phyloP scores from a whole-genome alignment of 2,113 vertebrate genomes.

The Meleagris gallopavo region DNA sequence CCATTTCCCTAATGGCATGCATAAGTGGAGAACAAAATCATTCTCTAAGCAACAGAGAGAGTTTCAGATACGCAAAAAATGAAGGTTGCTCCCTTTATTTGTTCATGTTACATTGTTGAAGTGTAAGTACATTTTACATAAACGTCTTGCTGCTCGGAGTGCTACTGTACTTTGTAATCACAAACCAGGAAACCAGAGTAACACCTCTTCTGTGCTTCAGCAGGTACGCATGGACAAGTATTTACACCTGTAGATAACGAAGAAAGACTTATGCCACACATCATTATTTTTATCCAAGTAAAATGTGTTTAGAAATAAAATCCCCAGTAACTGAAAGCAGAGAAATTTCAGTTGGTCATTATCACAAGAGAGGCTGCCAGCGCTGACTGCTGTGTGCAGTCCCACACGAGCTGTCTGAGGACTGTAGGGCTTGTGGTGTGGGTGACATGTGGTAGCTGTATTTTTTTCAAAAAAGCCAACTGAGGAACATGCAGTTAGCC shows the following conservation, averaged over 20 bases:
- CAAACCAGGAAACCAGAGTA: neutral
- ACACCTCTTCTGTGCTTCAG: neutral
- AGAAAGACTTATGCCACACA: accelerated
- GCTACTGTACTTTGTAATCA: neutral
- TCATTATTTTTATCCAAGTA: slow-evolving; percentile 14
- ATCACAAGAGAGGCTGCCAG: neutral
- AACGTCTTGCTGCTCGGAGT: neutral
- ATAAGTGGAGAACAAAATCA: neutral
- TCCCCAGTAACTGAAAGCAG: neutral
- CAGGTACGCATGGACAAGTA: neutral
- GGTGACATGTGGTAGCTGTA: neutral
- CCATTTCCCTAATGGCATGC: neutral
- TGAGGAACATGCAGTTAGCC: neutral
- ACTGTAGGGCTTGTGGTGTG: neutral
- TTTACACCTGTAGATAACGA: neutral
- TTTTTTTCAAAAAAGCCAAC: neutral
- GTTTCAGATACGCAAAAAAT: neutral
- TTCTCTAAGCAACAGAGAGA: neutral
- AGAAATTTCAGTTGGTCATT: neutral
- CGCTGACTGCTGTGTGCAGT: neutral
- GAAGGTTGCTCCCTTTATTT: neutral
- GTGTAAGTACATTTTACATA: neutral
- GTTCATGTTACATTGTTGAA: neutral
- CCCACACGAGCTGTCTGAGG: neutral
- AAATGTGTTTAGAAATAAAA: neutral